Percentiles rank a stretch among this genome's conserved stretches.
Evolutionary conservation across 2,888 invertebrate genomes (phyloP).

Genomic region (Cephus runcator): DNA sequence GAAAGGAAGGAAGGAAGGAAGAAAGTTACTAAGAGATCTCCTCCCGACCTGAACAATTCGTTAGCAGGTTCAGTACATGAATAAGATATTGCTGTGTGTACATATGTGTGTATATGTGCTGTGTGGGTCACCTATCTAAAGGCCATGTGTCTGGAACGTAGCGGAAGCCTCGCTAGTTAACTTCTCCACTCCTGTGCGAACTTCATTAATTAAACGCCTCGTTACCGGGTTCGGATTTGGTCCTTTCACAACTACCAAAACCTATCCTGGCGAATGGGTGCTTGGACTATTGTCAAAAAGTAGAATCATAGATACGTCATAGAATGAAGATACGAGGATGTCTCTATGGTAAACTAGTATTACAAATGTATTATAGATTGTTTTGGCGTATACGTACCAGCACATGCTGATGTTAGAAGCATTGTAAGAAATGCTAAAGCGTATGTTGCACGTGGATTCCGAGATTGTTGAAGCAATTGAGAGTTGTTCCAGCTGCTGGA

Average conservation of each 20-base stretch:
- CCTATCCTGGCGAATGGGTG: neutral
- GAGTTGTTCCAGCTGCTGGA: neutral
- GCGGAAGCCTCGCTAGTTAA: neutral
- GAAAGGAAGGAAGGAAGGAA: neutral
- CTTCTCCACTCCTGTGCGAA: neutral
- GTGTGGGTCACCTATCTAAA: neutral
- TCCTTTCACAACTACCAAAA: neutral
- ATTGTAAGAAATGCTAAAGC: neutral
- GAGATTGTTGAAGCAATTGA: neutral
- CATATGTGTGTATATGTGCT: neutral
- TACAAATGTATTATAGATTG: neutral
- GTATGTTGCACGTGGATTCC: neutral
- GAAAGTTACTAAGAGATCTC: neutral
- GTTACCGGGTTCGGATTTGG: neutral
- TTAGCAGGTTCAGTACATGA: neutral
- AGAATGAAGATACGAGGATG: neutral
- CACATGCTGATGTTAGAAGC: neutral
- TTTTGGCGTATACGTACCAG: neutral
- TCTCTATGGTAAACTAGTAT: neutral
- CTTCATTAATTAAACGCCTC: neutral
- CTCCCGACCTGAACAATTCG: neutral
- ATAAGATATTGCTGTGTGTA: neutral
- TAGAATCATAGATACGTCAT: neutral
- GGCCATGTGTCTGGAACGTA: neutral
- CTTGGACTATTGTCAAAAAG: neutral